A percentile compares a stretch with the other conserved stretches of the same genome.
phyloP scores from a whole-genome alignment of 2,888 invertebrate species.

The Nipponacmea schrenckii region DNA sequence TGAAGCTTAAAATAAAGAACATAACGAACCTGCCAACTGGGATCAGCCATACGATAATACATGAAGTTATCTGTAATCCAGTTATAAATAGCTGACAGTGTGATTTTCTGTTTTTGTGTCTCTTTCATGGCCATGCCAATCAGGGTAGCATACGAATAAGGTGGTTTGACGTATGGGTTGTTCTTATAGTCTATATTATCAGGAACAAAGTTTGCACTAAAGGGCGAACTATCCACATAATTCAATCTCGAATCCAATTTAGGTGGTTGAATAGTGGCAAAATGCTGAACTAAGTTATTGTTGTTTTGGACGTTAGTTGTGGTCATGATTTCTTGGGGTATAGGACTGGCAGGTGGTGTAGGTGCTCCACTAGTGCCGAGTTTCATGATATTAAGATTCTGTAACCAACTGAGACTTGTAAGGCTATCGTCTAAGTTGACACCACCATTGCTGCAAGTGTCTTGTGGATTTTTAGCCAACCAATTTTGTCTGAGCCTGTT shows the following conservation, averaged over 20 bases:
- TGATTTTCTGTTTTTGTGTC: conserved; percentile 85
- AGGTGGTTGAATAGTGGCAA: conserved; percentile 51
- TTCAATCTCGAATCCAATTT: conserved; percentile 47
- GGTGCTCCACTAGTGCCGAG: conserved; percentile 80
- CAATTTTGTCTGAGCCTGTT: conserved; percentile 64
- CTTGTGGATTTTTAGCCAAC: conserved; percentile 62
- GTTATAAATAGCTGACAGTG: conserved; percentile 86
- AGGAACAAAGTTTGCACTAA: conserved; percentile 39
- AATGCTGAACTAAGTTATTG: conserved; percentile 64
- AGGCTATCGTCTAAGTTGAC: conserved; percentile 75
- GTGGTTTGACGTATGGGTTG: conserved; percentile 86
- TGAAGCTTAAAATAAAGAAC: too few relatives aligned
- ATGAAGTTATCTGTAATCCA: conserved; percentile 93
- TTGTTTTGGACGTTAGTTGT: conserved; percentile 33
- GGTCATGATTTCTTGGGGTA: conserved; percentile 24
- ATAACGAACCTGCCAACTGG: conserved; percentile 87
- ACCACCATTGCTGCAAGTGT: conserved; percentile 54
- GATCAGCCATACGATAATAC: conserved; percentile 88
- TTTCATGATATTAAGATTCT: conserved; percentile 85
- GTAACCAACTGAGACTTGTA: conserved; percentile 88
- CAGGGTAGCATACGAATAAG: conserved; percentile 88
- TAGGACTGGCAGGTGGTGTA: conserved; percentile 74
- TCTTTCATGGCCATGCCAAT: conserved; percentile 94
- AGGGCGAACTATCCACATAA: conserved; percentile 43
- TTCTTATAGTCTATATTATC: conserved; percentile 79